phyloP scores from a whole-genome alignment of 1,140 invertebrate genomes.

The Drosophila prosaltans region DNA sequence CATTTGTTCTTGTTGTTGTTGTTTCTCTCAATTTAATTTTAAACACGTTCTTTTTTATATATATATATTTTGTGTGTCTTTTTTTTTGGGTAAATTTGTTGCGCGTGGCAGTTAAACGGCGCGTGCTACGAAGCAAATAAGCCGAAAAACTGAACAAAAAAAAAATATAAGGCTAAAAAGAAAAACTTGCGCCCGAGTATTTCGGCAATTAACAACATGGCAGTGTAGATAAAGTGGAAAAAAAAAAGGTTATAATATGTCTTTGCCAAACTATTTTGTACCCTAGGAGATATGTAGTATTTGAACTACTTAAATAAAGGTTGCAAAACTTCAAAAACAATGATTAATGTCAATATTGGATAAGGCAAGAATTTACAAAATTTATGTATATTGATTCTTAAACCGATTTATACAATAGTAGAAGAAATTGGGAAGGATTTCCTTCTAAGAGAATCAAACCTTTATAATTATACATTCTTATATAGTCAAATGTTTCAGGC shows the following conservation, averaged over 20 bases:
- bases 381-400: too few relatives aligned
- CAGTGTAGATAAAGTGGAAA: conserved; percentile 54
- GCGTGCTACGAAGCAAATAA: conserved; percentile 68
- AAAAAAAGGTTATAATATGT: not conserved
- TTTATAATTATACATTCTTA: too few relatives aligned
- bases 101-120: conserved; percentile 74
- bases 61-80: not conserved
- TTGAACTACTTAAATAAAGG: too few relatives aligned
- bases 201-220: conserved; percentile 76
- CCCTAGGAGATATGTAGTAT: not conserved
- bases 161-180: conserved; percentile 27
- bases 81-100: conserved; percentile 55
- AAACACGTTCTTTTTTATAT: conserved; percentile 54
- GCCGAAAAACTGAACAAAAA: conserved; percentile 32
- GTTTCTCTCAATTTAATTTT: conserved; percentile 68
- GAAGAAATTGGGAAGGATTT: too few relatives aligned
- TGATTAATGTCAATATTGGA: too few relatives aligned
- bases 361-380: too few relatives aligned
- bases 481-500: too few relatives aligned
- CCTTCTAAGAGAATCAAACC: too few relatives aligned
- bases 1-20: conserved; percentile 38
- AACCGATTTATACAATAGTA: too few relatives aligned
- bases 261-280: not conserved
- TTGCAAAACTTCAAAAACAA: too few relatives aligned
- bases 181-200: conserved; percentile 52